Base-by-base conservation (phyloP, 2,888 invertebrate genomes). In the Candidula unifasciata region DNA sequence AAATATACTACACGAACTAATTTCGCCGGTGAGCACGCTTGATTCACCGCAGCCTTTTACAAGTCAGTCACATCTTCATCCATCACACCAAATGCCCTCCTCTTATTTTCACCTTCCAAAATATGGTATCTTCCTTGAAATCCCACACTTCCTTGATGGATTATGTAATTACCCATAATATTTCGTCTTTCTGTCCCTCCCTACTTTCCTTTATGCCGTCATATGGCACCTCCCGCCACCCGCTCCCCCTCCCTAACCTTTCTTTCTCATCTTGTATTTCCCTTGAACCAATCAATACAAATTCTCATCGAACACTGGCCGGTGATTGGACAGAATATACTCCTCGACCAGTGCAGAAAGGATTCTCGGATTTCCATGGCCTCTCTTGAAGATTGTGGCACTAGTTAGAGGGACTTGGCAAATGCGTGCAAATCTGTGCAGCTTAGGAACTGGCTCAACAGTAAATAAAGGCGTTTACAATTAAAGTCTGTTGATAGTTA, bases 151-250 rank as follows among this genome's bases (percentile, higher is more conserved):
- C 18, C 35, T 80, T 1, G 37, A n/a, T 80, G 37, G 33, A 64
- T 44, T 44, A 44, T 44, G 44, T 44, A 44, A 44, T 82, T 30
- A 30, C 74, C 30, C 52, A 21, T 6, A 35, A 5, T 69, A 16
- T 35, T 21, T 37, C 78, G 27, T 71, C 69, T 83, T 71, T 83
- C 71, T n/a, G n/a, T 21, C 3, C n/a, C 60, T 60, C 60, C n/a
- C 60, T 18, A 18, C n/a, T 3, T 16, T 2, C 21, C 60, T 16
- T 21, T n/a, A 5, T 21, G 5, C 60, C 13, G 24, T n/a, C 60
- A 60, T 24, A 60, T 60, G n/a, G 44, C n/a, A 60, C 21, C n/a
- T 10, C 52, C 6, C 6, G 27, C 73, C 73, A 27, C n/a, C 6
- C n/a, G 44, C n/a, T n/a, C 5, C 52, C 24, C 69, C 83, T 35